Conservation (phyloP, 2,888 invertebrate species). For the Meloe dianella region DNA sequence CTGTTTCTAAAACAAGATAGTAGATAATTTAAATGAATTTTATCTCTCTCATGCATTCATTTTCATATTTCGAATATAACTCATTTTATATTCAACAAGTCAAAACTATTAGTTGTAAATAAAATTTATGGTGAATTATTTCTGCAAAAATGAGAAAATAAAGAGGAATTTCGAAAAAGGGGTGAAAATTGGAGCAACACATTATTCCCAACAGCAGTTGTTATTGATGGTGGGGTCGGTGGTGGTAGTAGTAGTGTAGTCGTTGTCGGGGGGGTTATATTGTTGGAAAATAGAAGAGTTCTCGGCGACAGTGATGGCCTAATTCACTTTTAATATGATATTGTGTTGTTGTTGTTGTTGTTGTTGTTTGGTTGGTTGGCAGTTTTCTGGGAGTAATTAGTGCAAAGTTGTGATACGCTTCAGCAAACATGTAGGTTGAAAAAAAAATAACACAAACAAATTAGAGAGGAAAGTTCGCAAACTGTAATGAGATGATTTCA, state of each 20-base stretch:
- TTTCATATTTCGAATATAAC: background rate
- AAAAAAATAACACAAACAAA: slow-evolving; percentile 14
- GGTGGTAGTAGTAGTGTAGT: background rate
- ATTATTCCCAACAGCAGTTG: background rate
- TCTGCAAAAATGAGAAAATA: background rate
- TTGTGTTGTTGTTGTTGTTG: slow-evolving; percentile 27
- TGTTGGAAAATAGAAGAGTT: slow-evolving; percentile 15
- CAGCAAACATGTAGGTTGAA: slow-evolving; percentile 23
- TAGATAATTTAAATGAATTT: slow-evolving; percentile 8
- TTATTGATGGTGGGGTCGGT: background rate
- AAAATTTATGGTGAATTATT: no score
- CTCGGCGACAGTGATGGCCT: slow-evolving; percentile 19
- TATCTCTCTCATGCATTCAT: background rate
- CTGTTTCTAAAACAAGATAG: slow-evolving; percentile 15
- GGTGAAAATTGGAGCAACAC: background rate
- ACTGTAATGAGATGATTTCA: background rate
- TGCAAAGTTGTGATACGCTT: slow-evolving; percentile 21
- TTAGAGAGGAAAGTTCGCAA: background rate
- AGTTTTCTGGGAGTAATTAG: slow-evolving; percentile 29
- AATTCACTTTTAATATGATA: slow-evolving; percentile 26
- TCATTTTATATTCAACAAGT: background rate
- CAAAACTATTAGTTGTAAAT: background rate
- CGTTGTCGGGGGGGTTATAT: background rate
- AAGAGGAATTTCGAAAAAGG: background rate
- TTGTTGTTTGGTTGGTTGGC: slow-evolving; percentile 21